Percentiles rank a stretch among this genome's conserved stretches.
Conservation (phyloP, 2,797 vertebrate species). For the Choloepus didactylus region DNA sequence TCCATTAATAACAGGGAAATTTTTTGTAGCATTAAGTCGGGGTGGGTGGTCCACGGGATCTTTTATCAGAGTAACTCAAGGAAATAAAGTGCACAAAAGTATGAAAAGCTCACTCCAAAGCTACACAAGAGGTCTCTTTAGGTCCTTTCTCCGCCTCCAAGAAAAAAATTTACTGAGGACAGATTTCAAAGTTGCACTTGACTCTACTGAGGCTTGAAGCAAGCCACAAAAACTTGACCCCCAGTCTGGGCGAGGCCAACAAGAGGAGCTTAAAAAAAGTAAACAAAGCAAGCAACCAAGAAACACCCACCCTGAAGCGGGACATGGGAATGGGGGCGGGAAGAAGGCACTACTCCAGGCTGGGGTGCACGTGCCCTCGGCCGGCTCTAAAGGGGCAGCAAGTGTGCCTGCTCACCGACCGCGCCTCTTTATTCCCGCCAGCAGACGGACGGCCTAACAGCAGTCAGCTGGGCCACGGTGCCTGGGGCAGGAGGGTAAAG, state of each 20-base stretch:
- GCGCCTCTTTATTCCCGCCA: neutral
- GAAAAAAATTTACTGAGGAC: neutral
- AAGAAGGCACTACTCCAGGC: too few species aligned
- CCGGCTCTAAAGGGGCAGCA: too few species aligned
- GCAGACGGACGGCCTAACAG: neutral
- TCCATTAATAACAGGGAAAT: neutral
- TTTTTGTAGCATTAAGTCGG: neutral
- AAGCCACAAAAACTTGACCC: neutral
- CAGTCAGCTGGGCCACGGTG: neutral
- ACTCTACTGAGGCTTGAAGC: neutral
- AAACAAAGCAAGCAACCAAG: neutral
- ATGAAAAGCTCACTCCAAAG: neutral
- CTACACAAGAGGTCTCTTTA: neutral
- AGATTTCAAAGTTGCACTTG: neutral
- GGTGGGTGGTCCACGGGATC: neutral
- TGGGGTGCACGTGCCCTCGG: rapidly evolving
- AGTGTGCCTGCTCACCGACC: neutral
- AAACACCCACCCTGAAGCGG: neutral
- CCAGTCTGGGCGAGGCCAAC: neutral
- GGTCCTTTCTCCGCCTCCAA: neutral
- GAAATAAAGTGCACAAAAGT: neutral
- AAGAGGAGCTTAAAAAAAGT: too few species aligned
- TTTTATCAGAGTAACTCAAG: neutral
- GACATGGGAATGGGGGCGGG: too few species aligned
- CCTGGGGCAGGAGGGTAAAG: rapidly evolving